Evolutionary conservation across 2,797 vertebrate genomes (phyloP).

Genomic region (Acomys russatus): DNA sequence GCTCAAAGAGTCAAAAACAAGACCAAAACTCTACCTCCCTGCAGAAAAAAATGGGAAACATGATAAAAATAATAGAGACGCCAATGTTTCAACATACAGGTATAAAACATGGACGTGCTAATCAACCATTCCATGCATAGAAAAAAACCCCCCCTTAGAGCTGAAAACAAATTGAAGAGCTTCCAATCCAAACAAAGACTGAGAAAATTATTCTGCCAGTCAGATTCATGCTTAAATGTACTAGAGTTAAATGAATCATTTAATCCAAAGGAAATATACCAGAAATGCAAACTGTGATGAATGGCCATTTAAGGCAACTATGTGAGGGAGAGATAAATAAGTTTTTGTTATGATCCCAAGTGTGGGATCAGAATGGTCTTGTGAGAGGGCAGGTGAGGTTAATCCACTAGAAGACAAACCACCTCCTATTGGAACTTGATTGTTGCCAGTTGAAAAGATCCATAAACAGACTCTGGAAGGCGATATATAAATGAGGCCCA

Average conservation of each 20-base stretch:
- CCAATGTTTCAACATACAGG: background rate
- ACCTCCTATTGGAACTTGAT: too few species aligned
- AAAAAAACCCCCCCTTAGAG: background rate
- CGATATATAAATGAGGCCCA: too few species aligned
- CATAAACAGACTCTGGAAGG: too few species aligned
- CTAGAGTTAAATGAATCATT: background rate
- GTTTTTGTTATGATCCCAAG: too few species aligned
- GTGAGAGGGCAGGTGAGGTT: too few species aligned
- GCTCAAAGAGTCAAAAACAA: background rate
- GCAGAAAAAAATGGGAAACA: slow-evolving; percentile 1
- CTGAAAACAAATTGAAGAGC: background rate
- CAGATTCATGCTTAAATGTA: background rate
- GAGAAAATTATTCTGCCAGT: background rate
- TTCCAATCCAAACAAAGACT: background rate
- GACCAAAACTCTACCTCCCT: background rate
- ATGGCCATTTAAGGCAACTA: background rate
- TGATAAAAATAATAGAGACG: background rate
- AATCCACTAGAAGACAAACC: too few species aligned
- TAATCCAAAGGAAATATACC: background rate
- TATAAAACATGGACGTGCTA: background rate
- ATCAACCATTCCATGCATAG: background rate
- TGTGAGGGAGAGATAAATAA: too few species aligned
- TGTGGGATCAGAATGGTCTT: too few species aligned
- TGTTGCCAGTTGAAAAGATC: too few species aligned
- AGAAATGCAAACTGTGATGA: background rate